Base-by-base conservation (phyloP, 2,888 invertebrate species). In the Antheraea yamamai region DNA sequence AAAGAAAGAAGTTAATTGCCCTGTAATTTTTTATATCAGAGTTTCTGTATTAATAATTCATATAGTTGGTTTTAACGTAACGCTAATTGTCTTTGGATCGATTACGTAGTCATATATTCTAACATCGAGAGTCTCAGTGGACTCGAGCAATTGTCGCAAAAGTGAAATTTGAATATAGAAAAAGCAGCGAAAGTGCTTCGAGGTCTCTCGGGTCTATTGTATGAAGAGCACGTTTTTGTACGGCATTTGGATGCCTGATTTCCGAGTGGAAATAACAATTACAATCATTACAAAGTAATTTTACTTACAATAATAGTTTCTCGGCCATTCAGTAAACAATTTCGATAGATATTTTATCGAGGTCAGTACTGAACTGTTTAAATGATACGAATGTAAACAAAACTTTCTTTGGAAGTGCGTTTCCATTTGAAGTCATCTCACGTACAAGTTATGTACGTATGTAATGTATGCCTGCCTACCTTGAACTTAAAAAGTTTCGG, bases 91-190 rank as follows among this genome's bases (percentile, higher is more conserved):
- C 78, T 20, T 74, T 87, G 84, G 87, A 84, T 80, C 77, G 77
- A 81, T 86, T 81, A 83, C 78, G 78, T 79, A 79, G 83, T 79
- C 81, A 83, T 84, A 79, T 84, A 83, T 76, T 80, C 70, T n/a
- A 64, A 47, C 58, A 81, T 76, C 76, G 81, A 84, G 82, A 84
- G 83, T 86, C 87, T 81, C 86, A 76, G 72, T 74, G 81, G 85
- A 83, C 81, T 73, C 79, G 79, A 84, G 85, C 84, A 85, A 87
- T 87, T 79, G 82, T 88, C 88, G 82, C 84, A 93, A 93, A 93
- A 93, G 93, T 94, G 94, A 93, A 94, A 94, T 91, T 91, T 85
- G 85, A 87, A 84, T 87, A 87, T 86, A 91, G 89, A 89, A 92
- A 91, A 88, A 88, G 89, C 81, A 93, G 94, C 90, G 94, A 94